phyloP scores from a whole-genome alignment of 2,797 vertebrate genomes.

The Pipistrellus pygmaeus region DNA sequence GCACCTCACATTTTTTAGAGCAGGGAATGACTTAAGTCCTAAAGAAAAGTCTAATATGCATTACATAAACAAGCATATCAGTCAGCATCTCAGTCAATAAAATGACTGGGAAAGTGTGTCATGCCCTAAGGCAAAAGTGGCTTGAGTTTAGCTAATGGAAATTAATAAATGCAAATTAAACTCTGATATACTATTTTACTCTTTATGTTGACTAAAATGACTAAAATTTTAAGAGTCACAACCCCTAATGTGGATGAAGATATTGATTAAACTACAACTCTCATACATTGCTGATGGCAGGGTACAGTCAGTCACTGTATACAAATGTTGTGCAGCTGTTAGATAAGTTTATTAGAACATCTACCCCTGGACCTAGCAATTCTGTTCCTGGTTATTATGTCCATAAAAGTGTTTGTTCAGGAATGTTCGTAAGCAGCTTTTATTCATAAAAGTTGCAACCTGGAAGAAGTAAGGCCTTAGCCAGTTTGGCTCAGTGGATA shows the following conservation, averaged over 20 bases:
- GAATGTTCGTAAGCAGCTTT: background rate
- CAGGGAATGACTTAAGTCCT: background rate
- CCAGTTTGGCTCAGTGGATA: no score
- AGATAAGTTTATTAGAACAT: background rate
- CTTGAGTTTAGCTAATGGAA: background rate
- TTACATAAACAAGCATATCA: background rate
- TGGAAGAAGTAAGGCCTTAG: background rate
- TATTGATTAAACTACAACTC: background rate
- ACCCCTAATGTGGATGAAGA: background rate
- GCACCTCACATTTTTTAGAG: background rate
- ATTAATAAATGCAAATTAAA: constrained; percentile 49
- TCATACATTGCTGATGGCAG: background rate
- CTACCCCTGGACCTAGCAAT: background rate
- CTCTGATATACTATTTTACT: background rate
- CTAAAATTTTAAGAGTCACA: background rate
- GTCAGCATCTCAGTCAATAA: constrained; percentile 12
- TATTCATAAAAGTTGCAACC: background rate
- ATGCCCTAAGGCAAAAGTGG: background rate
- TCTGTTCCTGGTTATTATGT: background rate
- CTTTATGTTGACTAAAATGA: background rate
- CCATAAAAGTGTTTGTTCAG: background rate
- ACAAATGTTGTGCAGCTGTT: background rate
- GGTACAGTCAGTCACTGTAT: background rate
- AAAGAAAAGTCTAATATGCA: background rate
- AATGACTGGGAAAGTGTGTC: background rate